phyloP scores from a whole-genome alignment of 2,113 vertebrate species.

The Indri indri region DNA sequence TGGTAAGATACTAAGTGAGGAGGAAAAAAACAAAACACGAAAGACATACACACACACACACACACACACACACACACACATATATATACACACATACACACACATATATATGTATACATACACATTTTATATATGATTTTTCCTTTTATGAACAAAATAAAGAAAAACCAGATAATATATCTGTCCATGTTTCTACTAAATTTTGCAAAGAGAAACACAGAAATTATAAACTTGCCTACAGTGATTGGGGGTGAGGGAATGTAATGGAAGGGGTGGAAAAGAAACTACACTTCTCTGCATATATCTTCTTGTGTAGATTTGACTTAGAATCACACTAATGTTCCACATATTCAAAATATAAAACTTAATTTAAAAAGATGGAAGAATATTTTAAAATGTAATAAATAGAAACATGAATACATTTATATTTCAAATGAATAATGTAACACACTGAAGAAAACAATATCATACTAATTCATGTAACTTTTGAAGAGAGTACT shows the following conservation, averaged over 20 bases:
- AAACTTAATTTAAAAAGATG: neutral
- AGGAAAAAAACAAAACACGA: neutral
- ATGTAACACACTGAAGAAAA: neutral
- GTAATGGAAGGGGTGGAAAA: neutral
- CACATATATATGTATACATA: no score
- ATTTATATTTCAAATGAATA: neutral
- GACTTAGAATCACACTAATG: neutral
- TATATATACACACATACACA: no score
- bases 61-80: neutral
- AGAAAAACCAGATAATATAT: neutral
- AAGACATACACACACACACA: no score
- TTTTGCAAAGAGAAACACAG: neutral
- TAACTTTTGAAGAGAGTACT: neutral
- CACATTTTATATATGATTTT: neutral
- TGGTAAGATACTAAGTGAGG: neutral
- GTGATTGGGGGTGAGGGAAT: neutral
- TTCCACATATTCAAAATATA: neutral
- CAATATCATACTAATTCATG: neutral
- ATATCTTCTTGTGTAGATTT: neutral
- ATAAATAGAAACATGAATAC: neutral
- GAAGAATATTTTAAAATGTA: neutral
- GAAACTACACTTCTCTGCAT: neutral
- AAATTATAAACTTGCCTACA: neutral
- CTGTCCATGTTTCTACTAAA: neutral
- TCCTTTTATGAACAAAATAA: neutral